Base-by-base conservation (phyloP, 2,888 invertebrate genomes). In the Anaspis maculata region DNA sequence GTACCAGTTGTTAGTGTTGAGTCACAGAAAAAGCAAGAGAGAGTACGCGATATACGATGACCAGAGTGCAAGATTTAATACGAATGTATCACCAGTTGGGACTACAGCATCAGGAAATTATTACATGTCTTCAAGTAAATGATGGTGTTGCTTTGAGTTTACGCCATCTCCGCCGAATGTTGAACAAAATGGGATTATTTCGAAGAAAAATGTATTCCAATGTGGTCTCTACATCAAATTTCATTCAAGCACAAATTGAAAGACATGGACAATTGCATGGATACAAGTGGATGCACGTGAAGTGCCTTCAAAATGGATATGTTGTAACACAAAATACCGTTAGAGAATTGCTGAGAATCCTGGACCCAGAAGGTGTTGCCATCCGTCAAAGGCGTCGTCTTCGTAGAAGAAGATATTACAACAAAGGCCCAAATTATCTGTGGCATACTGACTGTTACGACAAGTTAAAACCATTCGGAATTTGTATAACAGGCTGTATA, bases 371-470 rank as follows among this genome's bases (percentile, higher is more conserved):
- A 13, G 39, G 39, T 27, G 41, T 43, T 10, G 30, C 24, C 15
- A 12, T 43, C 6, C 27, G 43, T 23, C 26, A 36, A 37, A 16
- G 34, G 35, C 28, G 19, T 16, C 24, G 37, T 25, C 37, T 42
- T n/a, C 28, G 37, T 9, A 16, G 41, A 25, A 31, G 32, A 22
- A 30, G 39, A 24, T 45, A 45, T 27, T 13, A 19, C 10, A 42
- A 39, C 35, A 27, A 15, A 28, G 41, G 41, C 11, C 43, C 41
- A 9, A 44, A 45, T 22, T 26, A 14, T 35, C 19, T 42, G 15
- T 42, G 39, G 42, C 41, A 44, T 30, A 30, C 41, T 22, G 44
- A 46, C 27, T 41, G 35, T 13, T 42, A 42, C 27, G 43, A 35
- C 15, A 43, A 43, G 25, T 30, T 43, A 25, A 43, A 43, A 13